Evolutionary conservation across 2,113 vertebrate genomes (phyloP).

Genomic region (Garra rufa): DNA sequence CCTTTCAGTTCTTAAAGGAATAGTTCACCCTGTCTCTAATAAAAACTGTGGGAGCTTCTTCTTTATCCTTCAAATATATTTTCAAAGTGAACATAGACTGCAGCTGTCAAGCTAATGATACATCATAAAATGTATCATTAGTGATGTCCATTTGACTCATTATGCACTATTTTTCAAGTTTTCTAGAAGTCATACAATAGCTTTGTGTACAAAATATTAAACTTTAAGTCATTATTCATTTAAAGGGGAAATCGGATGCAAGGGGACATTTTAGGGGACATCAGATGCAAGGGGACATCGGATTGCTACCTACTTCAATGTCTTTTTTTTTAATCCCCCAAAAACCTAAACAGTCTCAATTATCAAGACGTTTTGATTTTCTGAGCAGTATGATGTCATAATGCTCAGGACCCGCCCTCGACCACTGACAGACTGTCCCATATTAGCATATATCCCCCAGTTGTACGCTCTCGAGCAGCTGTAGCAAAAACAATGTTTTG

Average conservation of each 20-base stretch:
- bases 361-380: no score
- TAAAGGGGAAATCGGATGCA: background rate
- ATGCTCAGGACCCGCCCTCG: no score
- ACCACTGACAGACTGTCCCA: no score
- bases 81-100: background rate
- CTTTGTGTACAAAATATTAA: background rate
- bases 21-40: background rate
- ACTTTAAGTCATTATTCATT: background rate
- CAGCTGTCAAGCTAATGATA: background rate
- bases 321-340: no score
- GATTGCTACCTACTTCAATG: no score
- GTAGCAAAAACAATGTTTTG: no score
- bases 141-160: background rate
- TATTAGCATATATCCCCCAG: no score
- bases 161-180: background rate
- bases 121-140: background rate
- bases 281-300: no score
- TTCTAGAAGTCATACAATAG: background rate
- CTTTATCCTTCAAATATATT: background rate
- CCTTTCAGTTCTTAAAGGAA: background rate
- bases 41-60: background rate
- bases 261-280: no score
- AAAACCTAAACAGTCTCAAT: no score
- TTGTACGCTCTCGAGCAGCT: no score
- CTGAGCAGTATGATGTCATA: no score